Evolutionary conservation across 2,888 invertebrate genomes (phyloP), one percentile per base, ranked within the genome.

Genomic region (Drosophila kanekoi): DNA sequence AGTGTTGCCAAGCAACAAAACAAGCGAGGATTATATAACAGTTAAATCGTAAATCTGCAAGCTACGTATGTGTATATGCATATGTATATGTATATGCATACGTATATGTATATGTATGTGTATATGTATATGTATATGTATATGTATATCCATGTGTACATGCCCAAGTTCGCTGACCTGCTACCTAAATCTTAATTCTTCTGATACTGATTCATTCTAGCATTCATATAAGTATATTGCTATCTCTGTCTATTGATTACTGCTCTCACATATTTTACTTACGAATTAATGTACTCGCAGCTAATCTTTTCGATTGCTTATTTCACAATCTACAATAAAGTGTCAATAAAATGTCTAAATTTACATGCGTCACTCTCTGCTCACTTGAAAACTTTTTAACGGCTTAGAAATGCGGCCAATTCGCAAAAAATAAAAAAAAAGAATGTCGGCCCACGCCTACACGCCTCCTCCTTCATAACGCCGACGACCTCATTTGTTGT

Each of bases 361-460:
- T 49, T 53, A 23, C 66, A 63, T 77, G 79, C 67, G 71, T 79
- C 77, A 79, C 23, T 41, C 58, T 38, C 37, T 38, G 33, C 43
- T 73, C 61, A 67, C 56, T 77, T 63, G 44, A 41, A 44, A 41
- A 10, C 18, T 41, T 56, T 58, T 56, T 18, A 28, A 28, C 32
- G 62, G 57, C 75, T 63, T 70, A 63, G 69, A 79, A 77, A 78
- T 78, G 79, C 74, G 69, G 69, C 57, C 64, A 76, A 62, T 53
- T 72, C 41, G 77, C 74, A 48, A 63, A 35, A 59, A 52, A 40
- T 28, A 40, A 11, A 52, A 40, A 33, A 40, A 11, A 10, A 40
- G 59, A 53, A 38, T 57, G 49, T 28, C 64, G 13, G 41, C 77
- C 74, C 77, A 75, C 74, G 77, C 45, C 69, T 66, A 43, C 43